A percentile compares a stretch with the other conserved stretches of the same genome.
Conservation (phyloP, 2,888 invertebrate genomes). For the Willowsia nigromaculata region DNA sequence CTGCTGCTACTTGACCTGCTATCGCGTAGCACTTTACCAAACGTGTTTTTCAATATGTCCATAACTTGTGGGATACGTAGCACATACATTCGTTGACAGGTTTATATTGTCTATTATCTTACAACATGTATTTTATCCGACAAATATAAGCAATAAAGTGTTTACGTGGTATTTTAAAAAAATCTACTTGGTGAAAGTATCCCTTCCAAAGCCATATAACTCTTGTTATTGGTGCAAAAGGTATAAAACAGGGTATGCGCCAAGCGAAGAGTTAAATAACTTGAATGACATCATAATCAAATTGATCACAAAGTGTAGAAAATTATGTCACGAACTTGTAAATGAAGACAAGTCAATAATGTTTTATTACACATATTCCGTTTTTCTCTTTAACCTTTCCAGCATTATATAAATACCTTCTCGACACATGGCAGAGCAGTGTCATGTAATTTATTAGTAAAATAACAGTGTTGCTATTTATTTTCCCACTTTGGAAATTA, state of each 20-base stretch:
- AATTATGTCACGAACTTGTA: neutral
- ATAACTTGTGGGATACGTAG: no score
- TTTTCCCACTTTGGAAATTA: neutral
- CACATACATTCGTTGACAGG: no score
- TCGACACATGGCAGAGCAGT: neutral
- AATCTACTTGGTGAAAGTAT: no score
- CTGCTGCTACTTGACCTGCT: no score
- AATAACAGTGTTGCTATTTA: neutral
- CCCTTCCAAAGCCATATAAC: no score
- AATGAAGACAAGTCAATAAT: constrained; percentile 15
- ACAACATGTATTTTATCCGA: no score
- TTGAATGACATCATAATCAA: constrained; percentile 19
- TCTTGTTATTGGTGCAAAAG: neutral
- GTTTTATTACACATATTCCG: neutral
- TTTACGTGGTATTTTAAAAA: no score
- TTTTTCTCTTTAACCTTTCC: neutral
- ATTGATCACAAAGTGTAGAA: neutral
- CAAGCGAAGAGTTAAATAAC: neutral
- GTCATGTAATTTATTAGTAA: neutral
- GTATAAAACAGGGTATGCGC: neutral
- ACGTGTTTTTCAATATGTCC: no score
- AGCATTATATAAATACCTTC: neutral
- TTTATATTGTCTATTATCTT: no score
- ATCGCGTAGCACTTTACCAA: no score
- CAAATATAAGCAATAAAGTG: no score